phyloP scores from a whole-genome alignment of 2,888 invertebrate species.

The Frankliniella fusca region DNA sequence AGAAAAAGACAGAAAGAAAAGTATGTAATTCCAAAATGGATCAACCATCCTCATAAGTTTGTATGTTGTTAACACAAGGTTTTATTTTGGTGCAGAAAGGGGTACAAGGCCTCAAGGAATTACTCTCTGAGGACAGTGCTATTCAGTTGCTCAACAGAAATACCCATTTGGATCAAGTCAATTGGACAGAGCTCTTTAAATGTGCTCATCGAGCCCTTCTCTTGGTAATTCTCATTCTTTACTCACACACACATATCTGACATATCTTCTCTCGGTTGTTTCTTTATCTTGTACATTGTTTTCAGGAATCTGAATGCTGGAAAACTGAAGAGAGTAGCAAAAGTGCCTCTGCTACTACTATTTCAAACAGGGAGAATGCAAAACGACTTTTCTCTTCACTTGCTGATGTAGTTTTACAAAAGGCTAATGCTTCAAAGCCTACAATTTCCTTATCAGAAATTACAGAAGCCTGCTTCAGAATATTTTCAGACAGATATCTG shows the following conservation, averaged over 20 bases:
- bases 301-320: neutral
- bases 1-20: neutral
- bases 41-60: neutral
- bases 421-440: neutral
- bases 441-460: neutral
- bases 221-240: conserved; percentile 29
- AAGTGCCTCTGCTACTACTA: neutral
- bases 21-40: neutral
- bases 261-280: conserved; percentile 13
- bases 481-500: neutral
- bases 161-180: conserved; percentile 26
- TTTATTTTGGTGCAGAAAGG: conserved; percentile 30
- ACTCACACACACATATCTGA: neutral
- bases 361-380: conserved; percentile 26
- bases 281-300: neutral
- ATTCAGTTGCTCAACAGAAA: conserved; percentile 35
- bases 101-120: conserved; percentile 30
- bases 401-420: neutral
- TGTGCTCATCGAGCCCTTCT: conserved; percentile 32
- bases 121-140: conserved; percentile 31
- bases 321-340: neutral
- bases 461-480: neutral
- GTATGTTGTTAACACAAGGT: neutral
- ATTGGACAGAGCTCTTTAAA: conserved; percentile 34
- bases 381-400: neutral